phyloP scores from a whole-genome alignment of 2,888 invertebrate species.

The Microctonus aethiopoides region DNA sequence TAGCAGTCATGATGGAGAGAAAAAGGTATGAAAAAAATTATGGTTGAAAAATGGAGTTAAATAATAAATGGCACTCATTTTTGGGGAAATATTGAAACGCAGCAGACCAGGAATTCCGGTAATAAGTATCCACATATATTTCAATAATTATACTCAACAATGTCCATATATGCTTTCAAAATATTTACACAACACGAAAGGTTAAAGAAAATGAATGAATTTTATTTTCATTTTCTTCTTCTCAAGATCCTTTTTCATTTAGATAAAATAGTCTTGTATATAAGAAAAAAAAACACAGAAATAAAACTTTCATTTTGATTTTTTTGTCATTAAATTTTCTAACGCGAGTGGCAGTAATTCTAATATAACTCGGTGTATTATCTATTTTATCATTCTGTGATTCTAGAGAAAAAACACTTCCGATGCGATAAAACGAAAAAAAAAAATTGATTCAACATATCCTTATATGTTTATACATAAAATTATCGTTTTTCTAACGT shows the following conservation, averaged over 20 bases:
- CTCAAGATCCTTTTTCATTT: not conserved
- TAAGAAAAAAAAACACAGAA: not conserved
- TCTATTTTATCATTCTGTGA: not conserved
- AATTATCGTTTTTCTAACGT: not conserved
- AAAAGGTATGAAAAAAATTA: slow-evolving; percentile 8
- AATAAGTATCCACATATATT: slow-evolving; percentile 53
- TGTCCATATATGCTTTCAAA: slow-evolving; percentile 35
- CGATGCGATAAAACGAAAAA: slow-evolving; percentile 22
- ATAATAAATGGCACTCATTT: not conserved
- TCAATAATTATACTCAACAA: slow-evolving; percentile 53
- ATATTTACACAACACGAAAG: slow-evolving; percentile 55
- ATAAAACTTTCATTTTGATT: not conserved
- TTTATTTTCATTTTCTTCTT: slow-evolving; percentile 28
- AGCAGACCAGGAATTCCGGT: slow-evolving; percentile 44
- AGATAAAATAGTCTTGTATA: not conserved
- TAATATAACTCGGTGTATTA: not conserved
- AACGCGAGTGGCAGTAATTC: not conserved
- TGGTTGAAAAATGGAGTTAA: slow-evolving; percentile 21
- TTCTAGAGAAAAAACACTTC: not conserved
- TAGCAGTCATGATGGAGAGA: slow-evolving; percentile 3
- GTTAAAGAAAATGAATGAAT: slow-evolving; percentile 45
- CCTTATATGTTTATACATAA: not conserved
- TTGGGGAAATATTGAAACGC: slow-evolving; percentile 41
- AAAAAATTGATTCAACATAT: slow-evolving; percentile 32
- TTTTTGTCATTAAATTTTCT: slow-evolving; percentile 10